These are phyloP conservation scores for Desoria tigrina DNA, from an alignment of 2,888 invertebrate genomes.

Conservation along the genomic window DNA sequence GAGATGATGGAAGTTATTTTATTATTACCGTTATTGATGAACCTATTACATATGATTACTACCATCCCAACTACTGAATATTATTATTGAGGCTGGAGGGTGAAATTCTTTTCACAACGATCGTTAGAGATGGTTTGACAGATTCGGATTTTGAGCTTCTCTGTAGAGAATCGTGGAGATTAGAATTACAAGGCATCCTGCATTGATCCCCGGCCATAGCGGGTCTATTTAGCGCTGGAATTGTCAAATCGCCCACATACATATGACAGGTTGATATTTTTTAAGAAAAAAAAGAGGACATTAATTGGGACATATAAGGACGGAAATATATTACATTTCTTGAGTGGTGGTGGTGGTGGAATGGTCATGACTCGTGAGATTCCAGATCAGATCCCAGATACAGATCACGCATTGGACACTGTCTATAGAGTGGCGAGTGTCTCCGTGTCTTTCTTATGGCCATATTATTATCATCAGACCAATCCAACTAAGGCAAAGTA, in stretches of 20 bases:
- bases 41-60: slow-evolving; percentile 9
- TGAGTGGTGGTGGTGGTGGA: too few species aligned
- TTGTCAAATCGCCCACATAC: slow-evolving; percentile 32
- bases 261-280: slow-evolving; percentile 30
- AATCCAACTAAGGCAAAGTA: too few species aligned
- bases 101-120: too few species aligned
- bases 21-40: slow-evolving; percentile 10
- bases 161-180: too few species aligned
- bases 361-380: neutral
- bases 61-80: neutral
- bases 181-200: neutral
- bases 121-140: too few species aligned
- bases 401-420: slow-evolving; percentile 15
- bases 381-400: slow-evolving; percentile 16
- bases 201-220: neutral
- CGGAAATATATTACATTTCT: slow-evolving; percentile 13
- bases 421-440: too few species aligned
- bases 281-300: slow-evolving; percentile 25
- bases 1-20: neutral
- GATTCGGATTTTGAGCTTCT: too few species aligned
- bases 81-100: too few species aligned
- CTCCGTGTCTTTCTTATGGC: too few species aligned
- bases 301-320: slow-evolving; percentile 36
- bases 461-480: too few species aligned
- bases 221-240: slow-evolving; percentile 29